Conservation (phyloP, 1,140 invertebrate species). For the Leucophenga varia region DNA sequence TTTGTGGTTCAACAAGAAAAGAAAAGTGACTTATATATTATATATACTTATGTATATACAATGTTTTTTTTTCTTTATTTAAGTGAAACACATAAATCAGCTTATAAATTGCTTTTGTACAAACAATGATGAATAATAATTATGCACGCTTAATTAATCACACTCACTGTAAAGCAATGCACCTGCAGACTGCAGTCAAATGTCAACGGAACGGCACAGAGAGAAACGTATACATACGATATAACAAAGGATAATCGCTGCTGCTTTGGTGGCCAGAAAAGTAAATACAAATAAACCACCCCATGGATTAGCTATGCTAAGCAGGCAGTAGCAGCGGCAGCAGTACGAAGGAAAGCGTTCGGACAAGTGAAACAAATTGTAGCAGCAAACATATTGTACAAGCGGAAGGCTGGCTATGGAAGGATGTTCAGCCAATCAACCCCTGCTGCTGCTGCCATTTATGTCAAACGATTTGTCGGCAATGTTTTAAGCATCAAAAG, state of each 20-base stretch:
- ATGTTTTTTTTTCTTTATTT: no score
- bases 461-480: no score
- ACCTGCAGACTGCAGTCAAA: conserved; percentile 29
- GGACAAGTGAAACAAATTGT: conserved; percentile 1
- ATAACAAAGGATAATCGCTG: no score
- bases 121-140: conserved; percentile 7
- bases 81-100: conserved; percentile 20
- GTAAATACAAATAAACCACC: conserved; percentile 33
- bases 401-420: not conserved
- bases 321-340: no score
- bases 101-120: not conserved
- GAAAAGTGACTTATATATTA: no score
- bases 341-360: not conserved
- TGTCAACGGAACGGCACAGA: no score
- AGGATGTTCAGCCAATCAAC: no score
- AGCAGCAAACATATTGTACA: conserved; percentile 22
- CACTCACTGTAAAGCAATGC: conserved; percentile 11
- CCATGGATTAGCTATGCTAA: conserved; percentile 17
- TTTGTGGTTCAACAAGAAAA: no score
- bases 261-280: conserved; percentile 17
- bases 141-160: conserved; percentile 20
- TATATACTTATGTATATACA: no score
- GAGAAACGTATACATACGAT: conserved; percentile 6
- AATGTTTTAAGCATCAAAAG: no score
- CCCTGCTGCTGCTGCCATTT: no score